Evolutionary conservation across 1,140 invertebrate genomes (phyloP), one percentile per base, ranked within the genome.

Genomic region (Pseudomyrmex concolor): DNA sequence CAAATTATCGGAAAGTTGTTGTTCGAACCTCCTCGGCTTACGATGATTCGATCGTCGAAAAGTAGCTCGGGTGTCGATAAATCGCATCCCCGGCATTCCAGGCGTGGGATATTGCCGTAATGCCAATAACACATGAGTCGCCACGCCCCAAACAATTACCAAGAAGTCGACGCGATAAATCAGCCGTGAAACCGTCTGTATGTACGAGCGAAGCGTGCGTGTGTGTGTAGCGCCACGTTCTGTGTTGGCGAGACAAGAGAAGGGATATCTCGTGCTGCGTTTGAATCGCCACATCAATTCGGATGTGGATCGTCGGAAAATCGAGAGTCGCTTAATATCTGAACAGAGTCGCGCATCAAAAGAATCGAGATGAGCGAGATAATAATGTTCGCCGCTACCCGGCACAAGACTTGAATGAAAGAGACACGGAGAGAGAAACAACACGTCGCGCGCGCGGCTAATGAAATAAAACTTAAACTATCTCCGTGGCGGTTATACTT

Each of bases 141-240:
- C 87, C 88, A 89, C 88, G 88, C 88, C 88, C 85, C 85, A 85
- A 83, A 89, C 87, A 89, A 89, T 89, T 87, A 87, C 88, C 85
- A 87, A 85, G 51, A 51, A 89, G 84, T 89, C 76, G 85, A 71
- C 82, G 85, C 81, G 84, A 78, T 89, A 89, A 89, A 89, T 89
- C 88, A 89, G 78, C 74, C 76, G 87, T 63, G 84, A 86, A 86
- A 89, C 87, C 63, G 73, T 70, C 77, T 72, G 34, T 34, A 34
- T 34, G 34, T 34, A 87, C 55, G 84, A 43, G 48, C 68, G 17
- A 64, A 60, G 22, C 67, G 83, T 71, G 22, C 59, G 34, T 34
- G 2, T 71, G 22, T 63, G 34, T 34, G 2, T 25, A 25, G 70
- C 72, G 55, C 71, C 48, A 51, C 12, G 15, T 1, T 74, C 12